A percentile compares a stretch with the other conserved stretches of the same genome.
Evolutionary conservation across 2,797 vertebrate species (phyloP).

Genomic region (Sebastes umbrosus): DNA sequence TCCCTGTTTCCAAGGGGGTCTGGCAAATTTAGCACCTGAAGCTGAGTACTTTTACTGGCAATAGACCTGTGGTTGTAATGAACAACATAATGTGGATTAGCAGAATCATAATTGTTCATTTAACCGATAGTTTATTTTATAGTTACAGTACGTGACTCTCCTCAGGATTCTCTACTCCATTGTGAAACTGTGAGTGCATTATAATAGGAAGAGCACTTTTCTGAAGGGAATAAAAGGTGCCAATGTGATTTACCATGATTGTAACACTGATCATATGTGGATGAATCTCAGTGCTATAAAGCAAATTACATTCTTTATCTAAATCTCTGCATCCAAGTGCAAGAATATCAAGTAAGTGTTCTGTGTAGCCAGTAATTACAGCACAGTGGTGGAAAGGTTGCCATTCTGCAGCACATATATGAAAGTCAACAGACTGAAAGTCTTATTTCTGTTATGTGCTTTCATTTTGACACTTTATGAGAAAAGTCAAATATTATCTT

Average conservation of each 20-base stretch:
- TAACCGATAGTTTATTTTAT: neutral
- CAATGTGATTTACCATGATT: neutral
- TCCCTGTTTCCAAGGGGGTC: neutral
- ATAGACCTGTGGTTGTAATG: neutral
- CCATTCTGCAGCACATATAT: neutral
- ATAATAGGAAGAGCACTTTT: neutral
- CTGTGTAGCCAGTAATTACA: neutral
- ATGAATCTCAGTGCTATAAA: neutral
- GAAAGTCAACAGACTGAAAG: neutral
- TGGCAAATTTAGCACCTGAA: neutral
- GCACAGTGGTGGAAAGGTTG: neutral
- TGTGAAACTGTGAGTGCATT: neutral
- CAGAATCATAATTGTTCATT: neutral
- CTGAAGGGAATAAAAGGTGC: neutral
- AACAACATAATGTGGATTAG: neutral
- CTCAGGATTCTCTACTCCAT: neutral
- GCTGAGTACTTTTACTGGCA: neutral
- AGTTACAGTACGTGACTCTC: neutral
- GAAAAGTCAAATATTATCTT: conserved; percentile 31
- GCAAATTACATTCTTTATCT: neutral
- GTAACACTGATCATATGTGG: neutral
- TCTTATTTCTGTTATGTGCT: conserved; percentile 16
- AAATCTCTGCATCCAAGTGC: neutral
- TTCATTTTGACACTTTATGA: conserved; percentile 9
- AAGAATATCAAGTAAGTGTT: neutral